Base-by-base conservation (phyloP, 2,888 invertebrate species). In the Clusia tigrina region DNA sequence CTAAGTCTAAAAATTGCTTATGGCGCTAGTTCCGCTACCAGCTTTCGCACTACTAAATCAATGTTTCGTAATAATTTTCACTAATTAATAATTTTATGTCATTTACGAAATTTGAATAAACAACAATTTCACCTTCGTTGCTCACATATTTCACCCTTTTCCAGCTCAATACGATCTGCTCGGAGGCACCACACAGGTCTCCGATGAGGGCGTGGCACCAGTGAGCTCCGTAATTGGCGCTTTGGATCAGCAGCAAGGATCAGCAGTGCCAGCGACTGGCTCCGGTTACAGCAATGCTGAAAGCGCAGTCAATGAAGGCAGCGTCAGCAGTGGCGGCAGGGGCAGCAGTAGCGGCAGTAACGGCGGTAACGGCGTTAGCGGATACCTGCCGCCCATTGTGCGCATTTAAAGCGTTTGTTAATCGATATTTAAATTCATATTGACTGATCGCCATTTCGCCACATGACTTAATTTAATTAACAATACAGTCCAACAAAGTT, bases 111-210 rank as follows among this genome's bases (percentile, higher is more conserved):
- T n/a, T n/a, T n/a, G n/a, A n/a, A n/a, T n/a, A n/a, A n/a, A n/a
- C n/a, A n/a, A n/a, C n/a, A n/a, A n/a, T n/a, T n/a, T n/a, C n/a
- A n/a, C n/a, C n/a, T n/a, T n/a, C n/a, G n/a, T n/a, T n/a, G n/a
- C n/a, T n/a, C n/a, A n/a, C n/a, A n/a, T n/a, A n/a, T n/a, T n/a
- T n/a, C n/a, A n/a, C 22, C 24, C 54, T 59, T 38, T 9, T 23
- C 15, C 65, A 83, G 83, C 81, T 56, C 82, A 83, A 82, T 83
- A 82, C 63, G 83, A 83, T 69, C 73, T 81, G 60, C 75, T 83
- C 42, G 83, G 83, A 22, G 83, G 83, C 38, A 79, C 81, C 2
- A 78, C 82, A 10, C 78, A 80, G 58, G 62, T 82, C 5, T 81
- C 81, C 2, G 82, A 83, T 67, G 83, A 83, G 68, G 83, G 83